Evolutionary conservation across 2,113 vertebrate genomes (phyloP).

Genomic region (Penelope pileata): DNA sequence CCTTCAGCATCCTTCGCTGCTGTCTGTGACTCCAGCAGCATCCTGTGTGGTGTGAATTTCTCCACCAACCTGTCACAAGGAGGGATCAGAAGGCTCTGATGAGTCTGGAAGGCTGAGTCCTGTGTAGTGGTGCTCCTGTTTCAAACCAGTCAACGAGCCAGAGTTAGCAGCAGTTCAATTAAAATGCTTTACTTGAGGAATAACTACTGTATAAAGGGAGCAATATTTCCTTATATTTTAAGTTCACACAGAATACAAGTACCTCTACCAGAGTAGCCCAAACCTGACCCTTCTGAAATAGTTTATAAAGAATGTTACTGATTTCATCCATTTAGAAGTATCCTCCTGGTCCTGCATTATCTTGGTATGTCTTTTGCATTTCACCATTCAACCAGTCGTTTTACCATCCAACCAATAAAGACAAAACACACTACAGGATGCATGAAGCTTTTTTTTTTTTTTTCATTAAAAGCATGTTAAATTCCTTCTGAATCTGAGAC

Average conservation of each 20-base stretch:
- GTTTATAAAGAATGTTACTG: neutral
- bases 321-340: neutral
- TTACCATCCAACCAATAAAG: neutral
- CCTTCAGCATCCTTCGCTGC: neutral
- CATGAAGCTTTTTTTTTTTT: neutral
- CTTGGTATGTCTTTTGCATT: neutral
- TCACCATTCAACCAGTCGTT: neutral
- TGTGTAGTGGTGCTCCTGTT: neutral
- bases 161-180: neutral
- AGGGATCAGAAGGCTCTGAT: neutral
- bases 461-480: neutral
- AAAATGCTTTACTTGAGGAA: neutral
- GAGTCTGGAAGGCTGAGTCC: neutral
- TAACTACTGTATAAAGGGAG: neutral
- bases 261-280: neutral
- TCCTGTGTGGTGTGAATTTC: neutral
- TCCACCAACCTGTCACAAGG: neutral
- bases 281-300: neutral
- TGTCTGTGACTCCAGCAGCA: accelerated
- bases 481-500: neutral
- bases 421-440: neutral
- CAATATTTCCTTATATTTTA: neutral
- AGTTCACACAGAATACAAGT: neutral
- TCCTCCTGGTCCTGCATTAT: neutral
- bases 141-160: neutral